These are phyloP conservation scores for Heliconius sara DNA, from an alignment of 2,888 invertebrate genomes.

Conservation along the genomic window DNA sequence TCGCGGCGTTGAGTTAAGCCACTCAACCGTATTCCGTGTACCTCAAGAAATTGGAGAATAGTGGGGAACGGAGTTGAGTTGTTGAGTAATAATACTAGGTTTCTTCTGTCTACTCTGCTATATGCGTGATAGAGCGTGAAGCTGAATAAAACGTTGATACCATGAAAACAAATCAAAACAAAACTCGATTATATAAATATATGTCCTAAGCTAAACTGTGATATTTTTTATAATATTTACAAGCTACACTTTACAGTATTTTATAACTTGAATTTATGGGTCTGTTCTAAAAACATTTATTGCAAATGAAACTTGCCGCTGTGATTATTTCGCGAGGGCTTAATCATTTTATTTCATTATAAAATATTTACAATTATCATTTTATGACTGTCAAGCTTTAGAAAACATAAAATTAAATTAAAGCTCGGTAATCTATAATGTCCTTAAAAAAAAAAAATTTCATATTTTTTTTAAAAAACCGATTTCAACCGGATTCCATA, in stretches of 20 bases:
- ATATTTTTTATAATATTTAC: background rate
- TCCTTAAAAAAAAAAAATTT: too few species aligned
- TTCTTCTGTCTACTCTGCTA: too few species aligned
- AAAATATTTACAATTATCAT: background rate
- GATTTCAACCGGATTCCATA: too few species aligned
- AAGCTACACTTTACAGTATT: background rate
- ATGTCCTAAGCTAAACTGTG: background rate
- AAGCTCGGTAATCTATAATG: background rate
- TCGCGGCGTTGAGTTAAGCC: too few species aligned
- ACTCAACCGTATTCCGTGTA: too few species aligned
- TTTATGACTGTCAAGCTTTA: background rate
- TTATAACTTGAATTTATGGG: background rate
- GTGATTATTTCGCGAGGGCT: background rate
- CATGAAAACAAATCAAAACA: too few species aligned
- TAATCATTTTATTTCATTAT: background rate
- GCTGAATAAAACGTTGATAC: too few species aligned
- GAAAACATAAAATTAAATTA: background rate
- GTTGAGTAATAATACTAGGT: too few species aligned
- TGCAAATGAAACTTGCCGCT: background rate
- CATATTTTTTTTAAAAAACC: too few species aligned
- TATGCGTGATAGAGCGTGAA: too few species aligned
- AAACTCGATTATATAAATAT: background rate
- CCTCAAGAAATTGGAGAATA: too few species aligned
- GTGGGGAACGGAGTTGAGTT: too few species aligned
- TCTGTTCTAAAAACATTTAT: background rate